phyloP scores from a whole-genome alignment of 2,797 vertebrate genomes.

The Gymnopithys bicolor region DNA sequence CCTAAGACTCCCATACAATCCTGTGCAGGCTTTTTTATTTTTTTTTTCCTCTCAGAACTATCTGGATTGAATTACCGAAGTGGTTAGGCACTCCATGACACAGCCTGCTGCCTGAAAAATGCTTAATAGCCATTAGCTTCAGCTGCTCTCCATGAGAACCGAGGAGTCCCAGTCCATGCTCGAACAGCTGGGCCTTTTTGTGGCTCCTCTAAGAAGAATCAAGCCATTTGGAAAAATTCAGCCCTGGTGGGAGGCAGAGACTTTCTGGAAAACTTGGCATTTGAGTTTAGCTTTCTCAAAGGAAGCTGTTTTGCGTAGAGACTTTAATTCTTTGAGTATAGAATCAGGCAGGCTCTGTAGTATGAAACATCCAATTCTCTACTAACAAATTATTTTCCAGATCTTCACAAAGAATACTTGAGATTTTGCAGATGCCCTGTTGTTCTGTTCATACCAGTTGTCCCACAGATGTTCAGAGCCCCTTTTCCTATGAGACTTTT shows the following conservation, averaged over 20 bases:
- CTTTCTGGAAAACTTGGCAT: neutral
- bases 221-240: neutral
- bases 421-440: neutral
- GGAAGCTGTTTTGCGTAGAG: neutral
- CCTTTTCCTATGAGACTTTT: neutral
- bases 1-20: neutral
- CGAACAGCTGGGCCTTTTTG: neutral
- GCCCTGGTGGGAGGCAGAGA: neutral
- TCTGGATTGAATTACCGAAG: neutral
- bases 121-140: neutral
- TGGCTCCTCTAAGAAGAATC: neutral
- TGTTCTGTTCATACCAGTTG: neutral
- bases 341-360: neutral
- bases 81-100: neutral
- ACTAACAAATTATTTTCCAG: neutral
- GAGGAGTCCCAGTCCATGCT: neutral
- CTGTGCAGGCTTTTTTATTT: neutral
- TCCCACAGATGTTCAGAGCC: neutral
- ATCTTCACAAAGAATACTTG: neutral
- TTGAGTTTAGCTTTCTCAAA: neutral
- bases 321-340: neutral
- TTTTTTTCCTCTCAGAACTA: rapidly evolving
- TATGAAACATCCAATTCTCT: neutral
- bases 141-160: neutral
- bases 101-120: neutral